Evolutionary conservation across 1,140 invertebrate genomes (phyloP), one percentile per base, ranked within the genome.

Genomic region (Neodiprion lecontei): DNA sequence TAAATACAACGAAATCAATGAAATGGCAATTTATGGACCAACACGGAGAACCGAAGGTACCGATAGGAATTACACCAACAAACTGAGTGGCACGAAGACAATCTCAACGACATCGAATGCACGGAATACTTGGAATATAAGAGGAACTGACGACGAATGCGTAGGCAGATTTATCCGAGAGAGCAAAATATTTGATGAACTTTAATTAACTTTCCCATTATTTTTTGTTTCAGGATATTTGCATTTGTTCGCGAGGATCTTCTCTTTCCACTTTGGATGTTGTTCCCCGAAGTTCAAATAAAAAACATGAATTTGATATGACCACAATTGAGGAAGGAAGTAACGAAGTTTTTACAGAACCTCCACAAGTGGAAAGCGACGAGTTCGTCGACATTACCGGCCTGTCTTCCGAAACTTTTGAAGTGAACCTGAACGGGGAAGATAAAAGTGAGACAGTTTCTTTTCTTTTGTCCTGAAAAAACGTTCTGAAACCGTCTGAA

Each of bases 1-100:
- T 0, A 69, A 70, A 21, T 84, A 85, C 48, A 79, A 72, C 47
- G 83, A 83, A 75, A 67, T 83, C 9, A 76, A 85, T 14, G 84
- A 85, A 61, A 83, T 65, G 3, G 61, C 61, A 53, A 48, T 65
- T 53, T 11, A 21, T 23, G 17, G 21, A 21, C 74, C 67, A 11
- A 69, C 69, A 1, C 21, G 47, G 4, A 71, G 21, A 74, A 70
- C 28, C 48, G 66, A 70, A 67, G 48, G 74, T 68, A 66, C 17
- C 28, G 69, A 81, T 4, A 14, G 73, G 21, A 67, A 5, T 40
- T 40, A 40, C 28, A 5, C 78, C 65, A 79, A 79, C 23, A 48
- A 74, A 75, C 69, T 76, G 70, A 77, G 77, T 17, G 75, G 72
- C 66, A 65, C 23, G 0, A 79, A 68, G 69, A 69, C 61, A 23